Conservation (phyloP, 1,140 invertebrate genomes). For the Branchinecta lindahli region DNA sequence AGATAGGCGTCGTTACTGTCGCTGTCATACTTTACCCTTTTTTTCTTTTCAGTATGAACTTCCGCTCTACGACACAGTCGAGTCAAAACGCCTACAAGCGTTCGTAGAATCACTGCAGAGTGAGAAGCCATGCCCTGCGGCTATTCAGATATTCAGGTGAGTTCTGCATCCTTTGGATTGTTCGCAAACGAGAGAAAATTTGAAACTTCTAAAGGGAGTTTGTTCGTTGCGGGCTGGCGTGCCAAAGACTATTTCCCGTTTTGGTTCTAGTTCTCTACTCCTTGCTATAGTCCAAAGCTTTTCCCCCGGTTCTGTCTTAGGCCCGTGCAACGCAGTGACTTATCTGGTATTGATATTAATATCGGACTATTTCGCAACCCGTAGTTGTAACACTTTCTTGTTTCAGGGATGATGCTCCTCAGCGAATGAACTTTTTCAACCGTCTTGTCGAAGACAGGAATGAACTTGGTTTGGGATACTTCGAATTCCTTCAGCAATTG, state of each 20-base stretch:
- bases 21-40: too few relatives aligned
- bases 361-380: too few relatives aligned
- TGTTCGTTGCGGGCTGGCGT: too few relatives aligned
- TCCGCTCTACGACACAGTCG: conserved; percentile 56
- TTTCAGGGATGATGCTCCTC: conserved; percentile 72
- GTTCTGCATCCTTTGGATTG: conserved; percentile 18
- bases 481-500: conserved; percentile 94
- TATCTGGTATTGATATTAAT: too few relatives aligned
- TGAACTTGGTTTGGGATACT: conserved; percentile 85
- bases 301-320: too few relatives aligned
- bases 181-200: neutral
- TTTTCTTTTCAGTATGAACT: conserved; percentile 46
- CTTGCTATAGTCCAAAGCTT: neutral
- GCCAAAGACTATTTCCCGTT: neutral
- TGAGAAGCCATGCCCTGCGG: conserved; percentile 56
- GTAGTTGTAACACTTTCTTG: conserved; percentile 13
- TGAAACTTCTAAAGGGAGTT: neutral
- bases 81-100: conserved; percentile 55
- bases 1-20: too few relatives aligned
- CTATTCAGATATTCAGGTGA: conserved; percentile 69
- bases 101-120: conserved; percentile 74
- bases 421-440: conserved; percentile 64
- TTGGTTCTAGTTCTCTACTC: neutral
- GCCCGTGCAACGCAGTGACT: too few relatives aligned
- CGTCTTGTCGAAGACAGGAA: conserved; percentile 83